Conservation (phyloP, 2,113 vertebrate species). For the Nycticebus coucang region DNA sequence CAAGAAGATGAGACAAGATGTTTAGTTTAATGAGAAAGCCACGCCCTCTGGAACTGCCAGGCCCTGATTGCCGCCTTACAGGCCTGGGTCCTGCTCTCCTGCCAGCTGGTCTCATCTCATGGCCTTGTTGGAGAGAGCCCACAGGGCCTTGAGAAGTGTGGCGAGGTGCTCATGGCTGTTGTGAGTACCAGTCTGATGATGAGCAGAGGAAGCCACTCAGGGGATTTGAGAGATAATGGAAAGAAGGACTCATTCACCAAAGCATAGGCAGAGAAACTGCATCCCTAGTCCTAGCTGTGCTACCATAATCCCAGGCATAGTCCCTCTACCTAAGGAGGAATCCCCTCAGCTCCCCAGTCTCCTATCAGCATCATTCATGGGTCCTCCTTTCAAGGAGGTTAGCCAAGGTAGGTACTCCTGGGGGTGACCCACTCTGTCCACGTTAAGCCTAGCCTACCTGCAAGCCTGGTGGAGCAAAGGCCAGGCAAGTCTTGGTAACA, state of each 20-base stretch:
- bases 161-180: background rate
- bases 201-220: background rate
- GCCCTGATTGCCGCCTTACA: fast-evolving
- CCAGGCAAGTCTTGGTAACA: background rate
- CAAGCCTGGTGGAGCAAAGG: slow-evolving; percentile 45
- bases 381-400: background rate
- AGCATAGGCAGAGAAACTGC: background rate
- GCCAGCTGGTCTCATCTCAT: background rate
- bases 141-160: background rate
- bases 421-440: fast-evolving
- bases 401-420: background rate
- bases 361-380: fast-evolving
- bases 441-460: background rate
- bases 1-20: background rate
- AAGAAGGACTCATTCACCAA: too few relatives aligned
- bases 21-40: slow-evolving; percentile 22
- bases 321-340: background rate
- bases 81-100: background rate
- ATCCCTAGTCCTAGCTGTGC: background rate
- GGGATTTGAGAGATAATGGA: background rate
- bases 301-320: background rate
- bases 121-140: background rate
- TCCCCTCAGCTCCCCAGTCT: background rate
- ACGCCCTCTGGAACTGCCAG: background rate
- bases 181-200: slow-evolving; percentile 40